Evolutionary conservation across 2,797 vertebrate species (phyloP), one percentile per base, ranked within the genome.

Genomic region (Sebastolobus alascanus): DNA sequence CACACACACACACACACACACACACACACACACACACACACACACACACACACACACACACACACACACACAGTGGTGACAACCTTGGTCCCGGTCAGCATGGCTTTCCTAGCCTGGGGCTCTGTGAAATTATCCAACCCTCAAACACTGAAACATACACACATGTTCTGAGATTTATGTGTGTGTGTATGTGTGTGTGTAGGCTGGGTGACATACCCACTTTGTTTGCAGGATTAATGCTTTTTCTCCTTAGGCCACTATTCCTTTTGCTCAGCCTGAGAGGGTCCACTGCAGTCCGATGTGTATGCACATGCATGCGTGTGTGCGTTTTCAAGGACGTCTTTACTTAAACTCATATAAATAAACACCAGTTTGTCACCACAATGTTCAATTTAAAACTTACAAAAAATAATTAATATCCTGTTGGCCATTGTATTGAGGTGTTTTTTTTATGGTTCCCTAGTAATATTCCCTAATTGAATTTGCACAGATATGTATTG

Each of bases 141-240:
- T 71, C 37, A 69, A 84, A 80, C 54, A 70, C n/a, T 68, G 37
- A 65, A 55, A 58, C 27, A 63, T 1, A 37, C 46, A 71, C 58
- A 60, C 65, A 73, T 14, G 9, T n/a, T 50, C 11, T 65, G 40
- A 67, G 18, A 20, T 46, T 0, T 43, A 6, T 43, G 20, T 13
- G 38, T 13, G 11, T 40, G 38, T 59, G 72, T 55, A 55, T 60
- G 25, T 46, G 43, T 72, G 37, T 52, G 5, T 54, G 58, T 29
- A 14, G 22, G 52, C 18, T 56, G 56, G 50, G 56, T 82, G 83
- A 82, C 70, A 68, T 43, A n/a, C 63, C 63, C 27, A 59, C 35
- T 85, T 87, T 75, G 52, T 78, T 80, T 75, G 68, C 70, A 73
- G 58, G 66, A 86, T 80, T 73, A 79, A 77, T 81, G 22, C 55